Conservation (phyloP, 2,797 vertebrate genomes). For the Staurois parvus region DNA sequence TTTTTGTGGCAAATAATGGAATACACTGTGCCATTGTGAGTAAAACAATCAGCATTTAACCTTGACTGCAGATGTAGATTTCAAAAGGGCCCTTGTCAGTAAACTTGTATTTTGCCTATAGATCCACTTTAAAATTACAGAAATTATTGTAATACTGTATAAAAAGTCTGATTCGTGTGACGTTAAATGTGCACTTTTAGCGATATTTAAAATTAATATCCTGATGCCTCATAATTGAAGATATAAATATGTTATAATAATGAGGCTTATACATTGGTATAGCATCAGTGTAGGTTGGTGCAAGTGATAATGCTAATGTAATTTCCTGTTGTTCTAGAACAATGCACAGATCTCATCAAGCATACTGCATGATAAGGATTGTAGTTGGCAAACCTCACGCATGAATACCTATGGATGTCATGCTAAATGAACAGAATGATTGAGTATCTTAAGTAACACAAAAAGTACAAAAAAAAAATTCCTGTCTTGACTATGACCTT, state of each 20-base stretch:
- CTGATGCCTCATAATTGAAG: neutral
- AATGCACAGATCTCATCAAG: constrained; percentile 48
- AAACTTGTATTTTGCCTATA: too few relatives aligned
- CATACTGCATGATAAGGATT: constrained; percentile 46
- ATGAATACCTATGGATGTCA: constrained; percentile 53
- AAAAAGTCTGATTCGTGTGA: neutral
- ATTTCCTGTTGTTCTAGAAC: constrained; percentile 56
- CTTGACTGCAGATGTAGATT: too few relatives aligned
- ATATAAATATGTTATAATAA: neutral
- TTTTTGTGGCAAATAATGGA: too few relatives aligned
- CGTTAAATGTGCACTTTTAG: neutral
- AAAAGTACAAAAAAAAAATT: constrained; percentile 22
- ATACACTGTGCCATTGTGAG: too few relatives aligned
- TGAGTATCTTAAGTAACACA: constrained; percentile 27
- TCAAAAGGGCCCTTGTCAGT: too few relatives aligned
- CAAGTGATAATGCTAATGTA: constrained; percentile 40
- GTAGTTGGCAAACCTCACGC: constrained; percentile 42
- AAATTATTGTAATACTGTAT: too few relatives aligned
- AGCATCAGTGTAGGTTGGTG: constrained; percentile 3
- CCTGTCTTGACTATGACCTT: constrained; percentile 7
- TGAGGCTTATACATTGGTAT: constrained; percentile 15
- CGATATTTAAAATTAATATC: neutral
- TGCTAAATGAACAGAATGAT: constrained; percentile 55
- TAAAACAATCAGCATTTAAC: too few relatives aligned
- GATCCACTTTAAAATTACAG: too few relatives aligned